A percentile compares a stretch with the other conserved stretches of the same genome.
phyloP scores from a whole-genome alignment of 2,797 vertebrate genomes.

The Sebastiscus albofasciatus region DNA sequence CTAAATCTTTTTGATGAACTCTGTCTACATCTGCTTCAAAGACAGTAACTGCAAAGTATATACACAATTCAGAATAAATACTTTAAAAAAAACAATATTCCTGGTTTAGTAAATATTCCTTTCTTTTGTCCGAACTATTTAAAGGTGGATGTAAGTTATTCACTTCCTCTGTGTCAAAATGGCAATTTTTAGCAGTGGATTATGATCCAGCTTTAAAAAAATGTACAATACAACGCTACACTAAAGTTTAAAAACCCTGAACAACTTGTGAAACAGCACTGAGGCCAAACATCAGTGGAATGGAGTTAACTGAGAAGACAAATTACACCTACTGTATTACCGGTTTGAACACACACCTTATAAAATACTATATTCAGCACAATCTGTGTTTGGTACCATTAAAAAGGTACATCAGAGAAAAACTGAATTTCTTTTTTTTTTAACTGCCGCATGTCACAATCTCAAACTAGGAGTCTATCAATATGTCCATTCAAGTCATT shows the following conservation, averaged over 20 bases:
- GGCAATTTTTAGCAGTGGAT: background rate
- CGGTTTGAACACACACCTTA: background rate
- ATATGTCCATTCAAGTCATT: background rate
- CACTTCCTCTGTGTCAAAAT: background rate
- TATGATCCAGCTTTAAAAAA: background rate
- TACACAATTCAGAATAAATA: constrained; percentile 52
- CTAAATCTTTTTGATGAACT: constrained; percentile 16
- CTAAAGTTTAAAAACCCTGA: constrained; percentile 28
- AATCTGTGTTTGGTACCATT: background rate
- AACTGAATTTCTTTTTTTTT: too few relatives aligned
- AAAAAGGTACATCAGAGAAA: too few relatives aligned
- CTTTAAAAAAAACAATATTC: constrained; percentile 12
- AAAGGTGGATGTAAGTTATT: background rate
- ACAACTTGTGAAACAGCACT: constrained; percentile 6
- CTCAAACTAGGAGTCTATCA: background rate
- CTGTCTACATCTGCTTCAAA: constrained; percentile 12
- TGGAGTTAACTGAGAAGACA: background rate
- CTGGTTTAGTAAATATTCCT: background rate
- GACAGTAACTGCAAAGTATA: constrained; percentile 6
- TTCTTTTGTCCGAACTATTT: constrained; percentile 3
- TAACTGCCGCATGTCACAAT: background rate
- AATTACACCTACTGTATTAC: background rate
- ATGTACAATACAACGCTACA: background rate
- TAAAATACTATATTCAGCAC: background rate
- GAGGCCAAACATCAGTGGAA: constrained; percentile 3